Percentiles rank a stretch among this genome's conserved stretches.
These are phyloP conservation scores for Notodonta ziczac DNA, from an alignment of 2,888 invertebrate species.

Conservation along the genomic window DNA sequence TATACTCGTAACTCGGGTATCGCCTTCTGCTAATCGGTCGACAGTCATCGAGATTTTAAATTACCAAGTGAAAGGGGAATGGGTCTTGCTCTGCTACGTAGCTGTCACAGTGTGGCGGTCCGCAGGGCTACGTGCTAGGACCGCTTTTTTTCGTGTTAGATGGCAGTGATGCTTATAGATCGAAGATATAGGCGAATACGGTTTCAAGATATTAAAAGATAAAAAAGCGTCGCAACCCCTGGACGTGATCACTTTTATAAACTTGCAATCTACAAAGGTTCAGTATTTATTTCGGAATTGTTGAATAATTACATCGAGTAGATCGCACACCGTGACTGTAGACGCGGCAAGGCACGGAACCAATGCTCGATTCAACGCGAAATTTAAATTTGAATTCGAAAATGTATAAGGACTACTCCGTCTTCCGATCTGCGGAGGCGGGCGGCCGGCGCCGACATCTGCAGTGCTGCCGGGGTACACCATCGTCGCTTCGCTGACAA, in stretches of 20 bases:
- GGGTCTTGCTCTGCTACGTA: background rate
- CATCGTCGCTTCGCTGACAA: no score
- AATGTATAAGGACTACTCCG: background rate
- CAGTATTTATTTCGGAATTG: background rate
- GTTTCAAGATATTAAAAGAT: background rate
- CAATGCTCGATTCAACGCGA: background rate
- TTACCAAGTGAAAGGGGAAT: background rate
- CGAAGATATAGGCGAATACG: slow-evolving; percentile 27
- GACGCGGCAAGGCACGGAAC: background rate
- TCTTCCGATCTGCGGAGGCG: background rate
- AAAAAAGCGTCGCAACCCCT: background rate
- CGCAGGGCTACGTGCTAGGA: slow-evolving; percentile 33
- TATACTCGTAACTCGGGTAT: background rate
- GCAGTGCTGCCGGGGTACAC: no score
- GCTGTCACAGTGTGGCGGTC: slow-evolving; percentile 18
- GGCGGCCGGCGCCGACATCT: no score
- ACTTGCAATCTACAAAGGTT: background rate
- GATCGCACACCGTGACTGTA: background rate
- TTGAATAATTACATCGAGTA: background rate
- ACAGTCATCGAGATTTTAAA: slow-evolving; percentile 2
- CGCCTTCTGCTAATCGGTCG: background rate
- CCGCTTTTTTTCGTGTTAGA: slow-evolving; percentile 27
- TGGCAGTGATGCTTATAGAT: slow-evolving; percentile 27
- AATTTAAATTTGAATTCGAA: background rate
- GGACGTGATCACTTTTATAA: background rate